Base-by-base conservation (phyloP, 2,888 invertebrate genomes). In the Drosophila meridiana region DNA sequence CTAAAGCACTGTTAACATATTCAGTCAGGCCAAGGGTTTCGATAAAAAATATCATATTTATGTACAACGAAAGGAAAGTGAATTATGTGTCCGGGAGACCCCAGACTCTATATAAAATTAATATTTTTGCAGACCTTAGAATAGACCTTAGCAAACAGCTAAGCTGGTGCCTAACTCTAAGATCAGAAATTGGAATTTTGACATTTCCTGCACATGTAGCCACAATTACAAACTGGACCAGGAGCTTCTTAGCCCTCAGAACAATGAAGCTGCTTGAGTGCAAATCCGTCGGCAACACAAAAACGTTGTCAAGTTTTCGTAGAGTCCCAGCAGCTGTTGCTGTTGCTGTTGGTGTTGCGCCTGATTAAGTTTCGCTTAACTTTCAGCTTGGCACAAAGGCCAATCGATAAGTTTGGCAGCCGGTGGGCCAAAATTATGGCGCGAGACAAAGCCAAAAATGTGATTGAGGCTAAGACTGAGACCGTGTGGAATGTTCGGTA, bases 361-460 rank as follows among this genome's bases (percentile, higher is more conserved):
- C 78, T 88, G 85, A 89, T 88, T 83, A 88, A 87, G 86, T 80
- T 85, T 82, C 64, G 73, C 78, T 64, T 73, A 77, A 78, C 62
- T 75, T 71, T 66, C 48, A 53, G 62, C 56, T 57, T n/a, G 40
- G 48, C 67, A 74, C 61, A 70, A 82, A 66, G 43, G 58, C 62
- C 70, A 82, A 80, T 82, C 80, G 79, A 82, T 82, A 71, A 69
- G 63, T 78, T 81, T 73, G 59, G 26, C 62, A 60, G 45, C 30
- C 34, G 58, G 65, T 48, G 36, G 42, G 55, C 34, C 60, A 48
- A 67, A 76, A 66, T 66, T 66, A 80, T 73, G 63, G 53, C 42
- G 36, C 52, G 45, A 71, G 68, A 80, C 68, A 82, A 81, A 78
- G 52, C 45, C 42, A 4, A 28, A 36, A 43, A 47, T 55, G 28